Evolutionary conservation across 2,113 vertebrate species (phyloP).

Genomic region (Cephalopholis sonnerati): DNA sequence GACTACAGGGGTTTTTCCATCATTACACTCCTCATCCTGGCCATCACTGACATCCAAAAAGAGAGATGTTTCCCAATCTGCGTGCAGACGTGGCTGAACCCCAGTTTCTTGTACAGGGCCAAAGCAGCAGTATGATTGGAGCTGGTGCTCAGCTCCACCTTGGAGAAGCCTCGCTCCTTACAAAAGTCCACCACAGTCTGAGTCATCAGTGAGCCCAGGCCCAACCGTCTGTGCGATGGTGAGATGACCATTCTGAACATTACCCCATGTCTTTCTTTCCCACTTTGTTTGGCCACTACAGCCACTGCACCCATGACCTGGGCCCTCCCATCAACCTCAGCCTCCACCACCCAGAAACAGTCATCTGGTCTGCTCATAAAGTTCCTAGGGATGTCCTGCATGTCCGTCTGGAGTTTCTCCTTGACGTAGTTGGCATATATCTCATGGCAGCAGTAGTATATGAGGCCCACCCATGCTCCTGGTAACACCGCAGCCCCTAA

Average conservation of each 20-base stretch:
- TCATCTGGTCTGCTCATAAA: conserved; percentile 70
- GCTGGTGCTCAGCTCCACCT: conserved; percentile 71
- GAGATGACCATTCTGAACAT: conserved; percentile 77
- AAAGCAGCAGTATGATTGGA: conserved; percentile 72
- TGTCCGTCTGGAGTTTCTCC: conserved; percentile 65
- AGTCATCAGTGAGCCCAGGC: conserved; percentile 69
- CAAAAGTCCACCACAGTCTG: conserved; percentile 74
- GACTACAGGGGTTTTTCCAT: conserved; percentile 76
- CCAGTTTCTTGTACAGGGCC: conserved; percentile 75
- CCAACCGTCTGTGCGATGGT: conserved; percentile 63
- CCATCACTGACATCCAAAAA: too few species aligned
- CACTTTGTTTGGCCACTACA: conserved; percentile 56
- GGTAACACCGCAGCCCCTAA: conserved; percentile 52
- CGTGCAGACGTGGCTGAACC: conserved; percentile 67
- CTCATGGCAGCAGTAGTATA: conserved; percentile 75
- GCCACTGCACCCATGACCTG: conserved; percentile 79
- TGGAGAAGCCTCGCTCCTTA: conserved; percentile 72
- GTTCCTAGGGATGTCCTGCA: conserved; percentile 76
- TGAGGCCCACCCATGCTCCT: conserved; percentile 65
- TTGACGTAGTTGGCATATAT: conserved; percentile 50
- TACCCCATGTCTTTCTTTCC: conserved; percentile 61
- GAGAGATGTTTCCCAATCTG: too few species aligned
- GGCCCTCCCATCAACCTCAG: conserved; percentile 51
- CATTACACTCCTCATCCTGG: conserved; percentile 44
- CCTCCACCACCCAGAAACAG: conserved; percentile 83